Evolutionary conservation across 2,888 invertebrate species (phyloP).

Genomic region (Dryococelus australis): DNA sequence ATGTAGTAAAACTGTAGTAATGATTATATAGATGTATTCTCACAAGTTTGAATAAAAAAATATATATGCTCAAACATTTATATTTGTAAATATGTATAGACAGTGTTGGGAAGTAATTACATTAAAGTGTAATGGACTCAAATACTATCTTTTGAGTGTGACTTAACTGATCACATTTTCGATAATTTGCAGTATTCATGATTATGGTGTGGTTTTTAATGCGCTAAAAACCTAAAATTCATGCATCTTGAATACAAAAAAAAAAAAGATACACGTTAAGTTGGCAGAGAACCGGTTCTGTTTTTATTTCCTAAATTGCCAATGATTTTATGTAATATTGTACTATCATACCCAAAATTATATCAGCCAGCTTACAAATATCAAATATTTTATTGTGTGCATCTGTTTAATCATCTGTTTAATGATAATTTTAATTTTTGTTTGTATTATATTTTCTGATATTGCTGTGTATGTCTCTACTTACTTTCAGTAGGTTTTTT

Average conservation of each 20-base stretch:
- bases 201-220: not conserved
- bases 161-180: not conserved
- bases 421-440: not conserved
- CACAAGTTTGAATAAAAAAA: slow-evolving; percentile 16
- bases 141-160: not conserved
- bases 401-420: not conserved
- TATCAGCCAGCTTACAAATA: not conserved
- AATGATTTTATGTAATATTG: not conserved
- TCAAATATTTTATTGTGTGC: not conserved
- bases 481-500: not conserved
- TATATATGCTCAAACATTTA: slow-evolving; percentile 25
- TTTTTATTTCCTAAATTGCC: not conserved
- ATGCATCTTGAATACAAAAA: not conserved
- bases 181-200: not conserved
- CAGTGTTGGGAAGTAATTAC: not conserved
- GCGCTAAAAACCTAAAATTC: not conserved
- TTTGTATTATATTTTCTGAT: not conserved
- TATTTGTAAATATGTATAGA: slow-evolving; percentile 26
- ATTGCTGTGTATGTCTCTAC: not conserved
- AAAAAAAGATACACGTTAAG: not conserved
- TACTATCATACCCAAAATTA: not conserved
- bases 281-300: not conserved
- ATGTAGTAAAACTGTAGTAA: slow-evolving; percentile 16
- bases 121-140: slow-evolving; percentile 9
- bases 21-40: slow-evolving; percentile 24